Percentiles rank a stretch among this genome's conserved stretches.
Evolutionary conservation across 2,113 vertebrate species (phyloP).

Genomic region (Rafetus swinhoei): DNA sequence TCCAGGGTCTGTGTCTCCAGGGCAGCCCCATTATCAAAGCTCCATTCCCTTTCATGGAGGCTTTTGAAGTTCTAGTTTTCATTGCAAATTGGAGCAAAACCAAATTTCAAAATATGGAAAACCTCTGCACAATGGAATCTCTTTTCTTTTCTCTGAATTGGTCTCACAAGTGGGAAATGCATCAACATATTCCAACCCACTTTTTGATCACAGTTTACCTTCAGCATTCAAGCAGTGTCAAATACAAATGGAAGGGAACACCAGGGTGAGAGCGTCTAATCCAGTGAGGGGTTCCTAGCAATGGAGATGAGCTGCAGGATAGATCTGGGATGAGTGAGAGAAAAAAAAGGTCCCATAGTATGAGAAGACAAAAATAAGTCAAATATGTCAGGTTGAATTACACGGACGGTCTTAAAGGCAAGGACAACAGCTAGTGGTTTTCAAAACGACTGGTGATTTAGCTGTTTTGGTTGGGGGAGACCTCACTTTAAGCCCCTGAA

Average conservation of each 20-base stretch:
- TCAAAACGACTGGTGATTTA: not conserved
- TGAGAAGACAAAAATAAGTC: not conserved
- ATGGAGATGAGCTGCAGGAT: not conserved
- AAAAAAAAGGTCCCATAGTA: not conserved
- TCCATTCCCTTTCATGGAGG: not conserved
- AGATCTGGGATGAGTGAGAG: not conserved
- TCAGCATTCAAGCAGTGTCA: not conserved
- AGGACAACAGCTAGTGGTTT: not conserved
- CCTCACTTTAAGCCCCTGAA: not conserved
- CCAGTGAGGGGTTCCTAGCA: not conserved
- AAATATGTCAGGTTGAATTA: not conserved
- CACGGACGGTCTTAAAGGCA: not conserved
- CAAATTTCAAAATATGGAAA: not conserved
- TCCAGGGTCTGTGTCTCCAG: too few species aligned
- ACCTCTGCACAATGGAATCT: not conserved
- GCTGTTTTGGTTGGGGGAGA: not conserved
- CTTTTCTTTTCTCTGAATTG: not conserved
- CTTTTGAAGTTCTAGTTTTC: not conserved
- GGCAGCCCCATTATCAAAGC: not conserved
- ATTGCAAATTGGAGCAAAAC: not conserved
- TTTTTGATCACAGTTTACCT: not conserved
- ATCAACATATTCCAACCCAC: not conserved
- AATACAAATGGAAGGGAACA: not conserved
- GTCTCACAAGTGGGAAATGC: not conserved
- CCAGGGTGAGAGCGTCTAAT: not conserved